These are phyloP conservation scores for Melanaphis sacchari DNA, from an alignment of 1,140 invertebrate genomes.

Conservation along the genomic window DNA sequence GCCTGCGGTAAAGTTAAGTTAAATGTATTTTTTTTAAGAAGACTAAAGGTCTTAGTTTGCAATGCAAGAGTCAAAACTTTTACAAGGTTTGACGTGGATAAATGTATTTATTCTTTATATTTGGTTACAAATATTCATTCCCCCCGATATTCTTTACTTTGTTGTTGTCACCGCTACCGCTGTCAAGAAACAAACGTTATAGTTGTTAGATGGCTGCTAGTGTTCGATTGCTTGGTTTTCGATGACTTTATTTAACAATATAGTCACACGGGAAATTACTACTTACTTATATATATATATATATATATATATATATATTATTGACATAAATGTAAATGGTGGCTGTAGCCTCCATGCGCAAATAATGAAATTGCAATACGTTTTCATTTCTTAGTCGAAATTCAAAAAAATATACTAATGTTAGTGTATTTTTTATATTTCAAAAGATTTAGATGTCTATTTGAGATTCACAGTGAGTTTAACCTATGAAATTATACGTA, in stretches of 20 bases:
- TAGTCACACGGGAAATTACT: conserved; percentile 11
- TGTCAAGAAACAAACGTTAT: background rate
- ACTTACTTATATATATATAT: background rate
- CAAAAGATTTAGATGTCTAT: background rate
- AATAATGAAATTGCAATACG: background rate
- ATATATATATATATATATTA: background rate
- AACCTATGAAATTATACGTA: background rate
- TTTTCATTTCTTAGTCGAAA: background rate
- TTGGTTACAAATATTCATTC: background rate
- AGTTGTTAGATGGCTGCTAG: background rate
- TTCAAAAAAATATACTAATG: background rate
- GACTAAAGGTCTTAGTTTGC: background rate
- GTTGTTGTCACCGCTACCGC: background rate
- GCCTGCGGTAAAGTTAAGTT: background rate
- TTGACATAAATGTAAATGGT: background rate
- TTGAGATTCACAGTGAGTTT: background rate
- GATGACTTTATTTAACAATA: background rate
- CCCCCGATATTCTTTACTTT: background rate
- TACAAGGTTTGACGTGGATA: background rate
- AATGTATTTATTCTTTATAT: conserved; percentile 9
- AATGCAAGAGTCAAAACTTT: background rate
- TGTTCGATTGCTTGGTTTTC: background rate
- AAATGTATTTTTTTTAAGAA: background rate
- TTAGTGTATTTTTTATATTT: background rate
- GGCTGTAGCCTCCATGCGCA: background rate